phyloP scores from a whole-genome alignment of 92 coral and sea anemone genomes.

The Porites lobata region DNA sequence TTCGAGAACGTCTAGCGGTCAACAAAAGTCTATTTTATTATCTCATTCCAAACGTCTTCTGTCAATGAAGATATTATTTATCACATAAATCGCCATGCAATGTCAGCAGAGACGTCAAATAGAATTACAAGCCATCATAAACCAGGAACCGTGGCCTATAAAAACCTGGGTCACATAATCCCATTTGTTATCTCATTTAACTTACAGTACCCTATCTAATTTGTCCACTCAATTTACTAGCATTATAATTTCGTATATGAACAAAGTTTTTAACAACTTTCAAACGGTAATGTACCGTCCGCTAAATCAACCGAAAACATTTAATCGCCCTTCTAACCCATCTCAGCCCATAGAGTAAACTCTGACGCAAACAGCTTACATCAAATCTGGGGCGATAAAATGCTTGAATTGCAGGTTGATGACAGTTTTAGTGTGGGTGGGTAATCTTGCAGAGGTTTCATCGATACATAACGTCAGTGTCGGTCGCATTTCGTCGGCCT shows the following conservation, averaged over 20 bases:
- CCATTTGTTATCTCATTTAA: too few relatives aligned
- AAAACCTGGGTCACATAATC: too few relatives aligned
- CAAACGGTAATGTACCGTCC: neutral
- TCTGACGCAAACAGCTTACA: neutral
- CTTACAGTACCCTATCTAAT: neutral
- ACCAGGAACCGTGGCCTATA: too few relatives aligned
- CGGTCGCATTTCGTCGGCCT: slow-evolving; percentile 2
- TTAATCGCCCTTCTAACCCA: neutral
- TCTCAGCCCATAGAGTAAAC: neutral
- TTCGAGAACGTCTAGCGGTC: too few relatives aligned
- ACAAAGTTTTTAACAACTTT: neutral
- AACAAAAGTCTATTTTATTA: too few relatives aligned
- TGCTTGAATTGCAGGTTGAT: too few relatives aligned
- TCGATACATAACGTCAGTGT: neutral
- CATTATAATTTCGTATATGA: neutral
- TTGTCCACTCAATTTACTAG: neutral
- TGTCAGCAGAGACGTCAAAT: neutral
- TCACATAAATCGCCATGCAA: neutral
- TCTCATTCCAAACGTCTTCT: too few relatives aligned
- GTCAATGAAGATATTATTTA: neutral
- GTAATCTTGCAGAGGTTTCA: too few relatives aligned
- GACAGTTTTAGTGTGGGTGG: too few relatives aligned
- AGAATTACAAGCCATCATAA: neutral
- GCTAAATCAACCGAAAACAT: neutral
- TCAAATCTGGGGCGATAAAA: too few relatives aligned